Base-by-base conservation (phyloP, 2,888 invertebrate species). In the Drosophila borborema region DNA sequence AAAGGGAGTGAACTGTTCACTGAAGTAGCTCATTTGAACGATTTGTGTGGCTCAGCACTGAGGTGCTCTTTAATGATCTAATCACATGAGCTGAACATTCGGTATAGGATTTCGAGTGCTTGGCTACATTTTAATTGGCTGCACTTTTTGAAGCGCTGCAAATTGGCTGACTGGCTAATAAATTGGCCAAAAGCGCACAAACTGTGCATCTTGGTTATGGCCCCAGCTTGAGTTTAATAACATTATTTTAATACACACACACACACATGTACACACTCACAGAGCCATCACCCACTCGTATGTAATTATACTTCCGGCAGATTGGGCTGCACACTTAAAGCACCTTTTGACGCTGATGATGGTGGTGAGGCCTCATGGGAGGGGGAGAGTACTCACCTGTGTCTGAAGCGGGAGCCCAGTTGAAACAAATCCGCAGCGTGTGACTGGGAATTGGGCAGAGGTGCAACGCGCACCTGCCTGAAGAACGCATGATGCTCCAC, bases 401-500 rank as follows among this genome's bases (percentile, higher is more conserved):
- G 96, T 92, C 97, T 95, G 91, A 97, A 95, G 92, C 97, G 95
- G 77, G 97, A 96, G 82, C 97, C 96, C 77, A 97, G 93, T 53
- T 96, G 95, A 93, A 97, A 96, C 85, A 97, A 95, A 90, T 96
- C 96, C 60, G 96, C 95, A 40, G 96, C 94, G 45, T 95, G 95
- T 70, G 93, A 91, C 78, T 92, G 92, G 43, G 92, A 93, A 68
- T 94, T 94, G 62, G 94, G 94, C 45, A 94, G 93, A 9, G 97
- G 96, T 23, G 96, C 95, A 41, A 96, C 96, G 92, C 97, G 97
- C 92, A 97, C 97, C 87, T 98, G 94, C 71, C 97, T 95, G 94
- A 98, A 98, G 94, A 98, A 98, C 43, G 98, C 97, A 94, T 98
- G 98, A 92, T 99, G 99, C 92, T 99, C 99, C 62, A 98, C 96